Percentiles rank a stretch among this genome's conserved stretches.
Evolutionary conservation across 1,140 invertebrate genomes (phyloP).

Genomic region (Maniola jurtina): DNA sequence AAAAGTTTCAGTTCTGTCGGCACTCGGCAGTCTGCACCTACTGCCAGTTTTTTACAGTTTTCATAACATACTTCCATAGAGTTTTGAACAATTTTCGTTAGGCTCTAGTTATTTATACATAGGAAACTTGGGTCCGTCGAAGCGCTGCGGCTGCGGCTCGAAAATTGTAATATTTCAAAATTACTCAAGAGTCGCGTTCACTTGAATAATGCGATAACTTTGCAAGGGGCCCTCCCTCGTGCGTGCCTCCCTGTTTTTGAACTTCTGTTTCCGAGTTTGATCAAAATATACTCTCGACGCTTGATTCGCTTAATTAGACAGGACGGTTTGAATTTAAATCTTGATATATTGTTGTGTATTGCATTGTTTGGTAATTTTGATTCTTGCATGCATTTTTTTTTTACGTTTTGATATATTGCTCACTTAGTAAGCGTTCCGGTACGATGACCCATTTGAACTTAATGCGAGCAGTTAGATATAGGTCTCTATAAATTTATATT

Average conservation of each 20-base stretch:
- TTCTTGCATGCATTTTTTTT: too few relatives aligned
- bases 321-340: slow-evolving; percentile 8
- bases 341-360: background rate
- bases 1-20: too few relatives aligned
- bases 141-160: slow-evolving; percentile 54
- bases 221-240: slow-evolving; percentile 55
- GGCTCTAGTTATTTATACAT: slow-evolving; percentile 28
- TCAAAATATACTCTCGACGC: slow-evolving; percentile 61
- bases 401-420: too few relatives aligned
- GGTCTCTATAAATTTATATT: too few relatives aligned
- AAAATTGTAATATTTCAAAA: slow-evolving; percentile 79
- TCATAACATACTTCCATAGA: background rate
- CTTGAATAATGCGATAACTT: slow-evolving; percentile 77
- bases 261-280: slow-evolving; percentile 65
- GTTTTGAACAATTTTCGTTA: slow-evolving; percentile 13
- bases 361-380: background rate
- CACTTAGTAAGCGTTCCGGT: too few relatives aligned
- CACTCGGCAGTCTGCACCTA: too few relatives aligned
- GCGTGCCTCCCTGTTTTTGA: slow-evolving; percentile 68
- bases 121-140: slow-evolving; percentile 45
- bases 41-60: background rate
- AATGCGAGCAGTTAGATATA: too few relatives aligned
- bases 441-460: too few relatives aligned
- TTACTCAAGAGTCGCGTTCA: slow-evolving; percentile 76
- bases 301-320: slow-evolving; percentile 27